Base-by-base conservation (phyloP, 2,797 vertebrate species). In the Uromys caudimaculatus region DNA sequence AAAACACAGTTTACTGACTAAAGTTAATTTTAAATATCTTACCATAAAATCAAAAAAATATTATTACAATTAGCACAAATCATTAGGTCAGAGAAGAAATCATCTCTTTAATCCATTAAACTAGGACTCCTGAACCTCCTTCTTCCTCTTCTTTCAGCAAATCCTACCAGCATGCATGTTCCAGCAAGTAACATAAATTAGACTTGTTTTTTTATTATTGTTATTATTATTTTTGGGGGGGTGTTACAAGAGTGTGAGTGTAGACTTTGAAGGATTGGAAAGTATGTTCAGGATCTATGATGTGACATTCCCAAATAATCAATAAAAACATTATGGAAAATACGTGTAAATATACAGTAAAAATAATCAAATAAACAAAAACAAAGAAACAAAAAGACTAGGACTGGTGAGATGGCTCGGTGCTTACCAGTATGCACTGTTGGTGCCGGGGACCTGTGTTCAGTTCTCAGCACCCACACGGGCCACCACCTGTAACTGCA, bases 11-110 rank as follows among this genome's bases (percentile, higher is more conserved):
- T 90, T 81, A 79, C 3, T 79, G 16, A 93, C 24, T 79, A 87
- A 93, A 90, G 14, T 87, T 94, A 64, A 79, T 62, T 90, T 94
- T 95, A 85, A 95, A 56, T 93, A 62, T 50, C 6, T 44, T 84
- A 11, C 29, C 79, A 79, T 47, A 84, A 89, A 81, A 52, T 95
- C n/a, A 35, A 60, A 93, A 89, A 75, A 54, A 19, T 60, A 58
- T 29, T 75, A 60, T 12, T 73, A 29, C 19, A 90, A 67, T 90
- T 54, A 47, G 6, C 4, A 56, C 21, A 79, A 88, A 76, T 58
- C 10, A 90, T 54, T 4, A 50, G 9, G 27, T 54, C 9, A 81
- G 60, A 94, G 38, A 85, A 85, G 52, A 35, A 90, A 35, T 23
- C 54, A 4, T 58, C 23, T 79, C 24, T 91, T 78, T 90, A 69